These are phyloP conservation scores for Lanius ludovicianus DNA, from an alignment of 2,113 vertebrate species.

Conservation along the genomic window DNA sequence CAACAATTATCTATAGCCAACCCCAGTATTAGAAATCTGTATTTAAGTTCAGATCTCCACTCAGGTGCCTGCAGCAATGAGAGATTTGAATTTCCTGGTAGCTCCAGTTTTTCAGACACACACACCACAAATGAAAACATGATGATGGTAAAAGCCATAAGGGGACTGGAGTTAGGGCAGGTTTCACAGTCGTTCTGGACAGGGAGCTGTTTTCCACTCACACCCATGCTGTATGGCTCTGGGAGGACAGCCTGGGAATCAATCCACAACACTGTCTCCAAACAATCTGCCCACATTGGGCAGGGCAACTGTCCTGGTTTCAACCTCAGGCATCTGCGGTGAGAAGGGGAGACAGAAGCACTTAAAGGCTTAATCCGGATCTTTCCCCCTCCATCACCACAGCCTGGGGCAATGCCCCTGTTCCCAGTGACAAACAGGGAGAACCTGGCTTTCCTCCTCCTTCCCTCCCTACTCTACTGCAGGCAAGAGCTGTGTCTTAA, in stretches of 20 bases:
- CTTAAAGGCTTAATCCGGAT: neutral
- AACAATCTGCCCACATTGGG: neutral
- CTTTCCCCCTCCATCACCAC: neutral
- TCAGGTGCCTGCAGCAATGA: neutral
- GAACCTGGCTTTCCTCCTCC: neutral
- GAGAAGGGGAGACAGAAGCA: neutral
- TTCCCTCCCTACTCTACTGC: neutral
- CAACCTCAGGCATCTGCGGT: neutral
- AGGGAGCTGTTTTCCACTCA: neutral
- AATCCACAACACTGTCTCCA: neutral
- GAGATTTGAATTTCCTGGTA: neutral
- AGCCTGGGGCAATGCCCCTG: neutral
- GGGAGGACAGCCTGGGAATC: neutral
- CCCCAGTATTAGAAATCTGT: neutral
- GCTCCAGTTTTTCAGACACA: neutral
- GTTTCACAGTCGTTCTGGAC: neutral
- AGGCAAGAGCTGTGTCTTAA: neutral
- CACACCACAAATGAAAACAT: neutral
- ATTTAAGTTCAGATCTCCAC: neutral
- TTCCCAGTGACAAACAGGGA: neutral
- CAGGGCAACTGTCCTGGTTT: neutral
- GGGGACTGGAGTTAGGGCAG: neutral
- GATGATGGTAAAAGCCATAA: neutral
- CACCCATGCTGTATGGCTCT: neutral
- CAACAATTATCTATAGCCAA: neutral